Evolutionary conservation across 2,797 vertebrate genomes (phyloP).

Genomic region (Brachyalestes nurse): DNA sequence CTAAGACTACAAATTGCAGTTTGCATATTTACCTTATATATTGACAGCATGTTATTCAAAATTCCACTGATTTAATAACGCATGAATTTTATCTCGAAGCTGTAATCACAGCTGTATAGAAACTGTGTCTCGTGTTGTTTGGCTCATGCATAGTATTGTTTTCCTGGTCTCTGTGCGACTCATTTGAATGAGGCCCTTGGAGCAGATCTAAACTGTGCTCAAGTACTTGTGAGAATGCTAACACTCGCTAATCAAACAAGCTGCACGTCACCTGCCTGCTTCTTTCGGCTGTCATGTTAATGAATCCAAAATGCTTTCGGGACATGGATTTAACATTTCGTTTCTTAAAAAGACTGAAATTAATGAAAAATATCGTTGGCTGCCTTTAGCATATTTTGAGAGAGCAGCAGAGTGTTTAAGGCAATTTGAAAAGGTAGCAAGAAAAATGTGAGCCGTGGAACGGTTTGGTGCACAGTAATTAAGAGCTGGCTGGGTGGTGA

Average conservation of each 20-base stretch:
- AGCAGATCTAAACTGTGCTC: conserved; percentile 20
- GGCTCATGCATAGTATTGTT: not conserved
- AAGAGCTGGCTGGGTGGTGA: conserved; percentile 75
- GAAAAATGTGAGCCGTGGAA: conserved; percentile 65
- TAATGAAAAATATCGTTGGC: conserved; percentile 38
- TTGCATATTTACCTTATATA: too few species aligned
- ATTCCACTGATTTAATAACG: not conserved
- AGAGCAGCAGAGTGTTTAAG: conserved; percentile 62
- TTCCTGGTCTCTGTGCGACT: not conserved
- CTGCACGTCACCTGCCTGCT: conserved; percentile 30
- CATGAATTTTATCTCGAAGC: not conserved
- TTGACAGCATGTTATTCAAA: not conserved
- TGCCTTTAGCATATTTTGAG: conserved; percentile 53
- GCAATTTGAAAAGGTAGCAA: conserved; percentile 64
- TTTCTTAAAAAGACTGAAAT: conserved; percentile 47
- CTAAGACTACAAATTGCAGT: too few species aligned
- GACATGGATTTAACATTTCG: conserved; percentile 46
- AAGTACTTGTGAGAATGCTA: conserved; percentile 18
- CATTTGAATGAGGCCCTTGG: conserved; percentile 20
- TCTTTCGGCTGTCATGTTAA: conserved; percentile 31
- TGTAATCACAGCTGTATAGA: not conserved
- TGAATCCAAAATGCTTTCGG: conserved; percentile 44
- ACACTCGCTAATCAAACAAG: conserved; percentile 37
- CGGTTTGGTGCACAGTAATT: conserved; percentile 73
- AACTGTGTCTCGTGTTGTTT: not conserved